Percentiles rank a stretch among this genome's conserved stretches.
Evolutionary conservation across 2,888 invertebrate species (phyloP).

Genomic region (Clivina fossor): DNA sequence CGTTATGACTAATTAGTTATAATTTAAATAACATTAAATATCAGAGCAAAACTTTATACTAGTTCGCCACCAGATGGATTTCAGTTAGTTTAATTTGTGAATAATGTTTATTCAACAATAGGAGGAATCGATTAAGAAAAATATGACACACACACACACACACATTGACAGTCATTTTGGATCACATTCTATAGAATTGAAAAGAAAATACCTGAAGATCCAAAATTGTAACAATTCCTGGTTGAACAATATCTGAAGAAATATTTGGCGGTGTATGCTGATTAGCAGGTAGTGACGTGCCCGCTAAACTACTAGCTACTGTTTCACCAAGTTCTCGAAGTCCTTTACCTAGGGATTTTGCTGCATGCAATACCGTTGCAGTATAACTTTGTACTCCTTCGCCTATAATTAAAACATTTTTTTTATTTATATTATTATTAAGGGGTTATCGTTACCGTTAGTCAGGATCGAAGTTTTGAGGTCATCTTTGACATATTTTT

Average conservation of each 20-base stretch:
- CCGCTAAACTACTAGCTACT: slow-evolving; percentile 86
- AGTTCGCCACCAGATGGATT: too few relatives aligned
- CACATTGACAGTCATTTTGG: not conserved
- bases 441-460: too few relatives aligned
- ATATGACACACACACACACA: not conserved
- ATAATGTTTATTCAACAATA: too few relatives aligned
- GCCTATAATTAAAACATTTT: slow-evolving; percentile 47
- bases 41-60: too few relatives aligned
- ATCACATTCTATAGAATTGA: not conserved
- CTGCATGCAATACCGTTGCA: slow-evolving; percentile 91
- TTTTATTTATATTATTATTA: not conserved
- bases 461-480: too few relatives aligned
- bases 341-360: slow-evolving; percentile 90
- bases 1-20: too few relatives aligned
- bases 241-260: slow-evolving; percentile 65
- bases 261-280: slow-evolving; percentile 43
- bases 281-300: slow-evolving; percentile 52
- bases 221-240: slow-evolving; percentile 86
- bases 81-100: too few relatives aligned
- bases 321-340: slow-evolving; percentile 87
- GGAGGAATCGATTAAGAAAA: too few relatives aligned
- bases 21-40: too few relatives aligned
- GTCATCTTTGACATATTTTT: too few relatives aligned
- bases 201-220: slow-evolving; percentile 81
- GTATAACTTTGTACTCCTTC: slow-evolving; percentile 88